Evolutionary conservation across 2,113 vertebrate species (phyloP).

Genomic region (Oryzias curvinotus): DNA sequence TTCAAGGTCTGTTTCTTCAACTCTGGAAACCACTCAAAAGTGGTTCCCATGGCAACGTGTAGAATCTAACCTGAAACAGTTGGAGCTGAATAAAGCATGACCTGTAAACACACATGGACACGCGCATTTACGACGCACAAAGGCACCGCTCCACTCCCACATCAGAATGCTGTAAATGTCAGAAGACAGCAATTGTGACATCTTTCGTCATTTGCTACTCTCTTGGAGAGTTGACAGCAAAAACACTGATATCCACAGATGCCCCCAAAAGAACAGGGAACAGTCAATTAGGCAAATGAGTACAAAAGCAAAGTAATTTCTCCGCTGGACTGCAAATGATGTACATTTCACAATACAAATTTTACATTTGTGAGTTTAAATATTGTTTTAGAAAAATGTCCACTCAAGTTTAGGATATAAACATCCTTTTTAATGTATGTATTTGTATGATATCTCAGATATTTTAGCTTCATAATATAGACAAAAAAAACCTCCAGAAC

Average conservation of each 20-base stretch:
- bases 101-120: constrained; percentile 55
- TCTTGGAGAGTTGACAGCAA: constrained; percentile 8
- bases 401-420: no score
- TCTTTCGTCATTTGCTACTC: constrained; percentile 19
- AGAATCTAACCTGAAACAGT: constrained; percentile 52
- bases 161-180: constrained; percentile 47
- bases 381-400: no score
- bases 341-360: no score
- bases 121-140: constrained; percentile 25
- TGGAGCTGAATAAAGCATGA: constrained; percentile 39
- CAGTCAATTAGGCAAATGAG: background rate
- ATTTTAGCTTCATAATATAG: no score
- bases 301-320: background rate
- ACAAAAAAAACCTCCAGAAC: no score
- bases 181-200: constrained; percentile 7
- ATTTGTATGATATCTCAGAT: no score
- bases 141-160: constrained; percentile 21
- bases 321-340: no score
- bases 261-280: background rate
- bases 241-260: constrained; percentile 1
- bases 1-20: constrained; percentile 48
- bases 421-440: no score
- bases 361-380: no score
- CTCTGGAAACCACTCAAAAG: constrained; percentile 57
- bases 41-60: constrained; percentile 62